Evolutionary conservation across 2,797 vertebrate species (phyloP), one percentile per base, ranked within the genome.

Genomic region (Sebastiscus albofasciatus): DNA sequence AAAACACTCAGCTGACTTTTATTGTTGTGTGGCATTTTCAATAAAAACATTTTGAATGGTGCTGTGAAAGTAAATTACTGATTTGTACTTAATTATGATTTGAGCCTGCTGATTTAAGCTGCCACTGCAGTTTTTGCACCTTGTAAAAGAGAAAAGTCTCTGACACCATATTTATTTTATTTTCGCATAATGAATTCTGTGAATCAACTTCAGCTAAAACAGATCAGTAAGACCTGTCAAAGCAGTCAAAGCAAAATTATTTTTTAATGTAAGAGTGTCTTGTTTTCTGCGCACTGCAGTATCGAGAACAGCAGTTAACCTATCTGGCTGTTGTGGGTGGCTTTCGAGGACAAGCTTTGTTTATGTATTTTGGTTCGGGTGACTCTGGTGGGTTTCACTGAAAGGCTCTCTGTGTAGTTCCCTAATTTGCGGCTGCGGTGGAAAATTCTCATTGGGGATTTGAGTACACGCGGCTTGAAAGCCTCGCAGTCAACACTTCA

Each of bases 361-460:
- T 94, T 94, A 67, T 89, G 83, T 90, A 62, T 84, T 85, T 88
- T 78, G 86, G 80, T 90, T 84, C 12, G 79, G 79, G 79, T 80
- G 77, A 89, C 85, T 89, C 78, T 85, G 88, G 83, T 86, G 84
- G 85, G 82, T 83, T 91, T 82, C 72, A 62, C 76, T 91, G 82
- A 93, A 92, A 92, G 92, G 82, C 80, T 80, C 86, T 89, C 84
- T 90, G 80, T 94, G 91, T 82, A 65, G 71, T 74, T 82, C 75
- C 81, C 81, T 87, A 89, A 90, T 92, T 90, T 88, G 83, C 6
- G 87, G 83, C 85, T 65, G 83, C 14, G 79, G 89, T 94, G 94
- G 94, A 95, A 95, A 94, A 91, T 89, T 94, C 89, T 92, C 90
- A 91, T 90, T 91, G 79, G 85, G 87, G 87, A 93, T 92, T 94